Base-by-base conservation (phyloP, 2,113 vertebrate genomes). In the Notothenia coriiceps region DNA sequence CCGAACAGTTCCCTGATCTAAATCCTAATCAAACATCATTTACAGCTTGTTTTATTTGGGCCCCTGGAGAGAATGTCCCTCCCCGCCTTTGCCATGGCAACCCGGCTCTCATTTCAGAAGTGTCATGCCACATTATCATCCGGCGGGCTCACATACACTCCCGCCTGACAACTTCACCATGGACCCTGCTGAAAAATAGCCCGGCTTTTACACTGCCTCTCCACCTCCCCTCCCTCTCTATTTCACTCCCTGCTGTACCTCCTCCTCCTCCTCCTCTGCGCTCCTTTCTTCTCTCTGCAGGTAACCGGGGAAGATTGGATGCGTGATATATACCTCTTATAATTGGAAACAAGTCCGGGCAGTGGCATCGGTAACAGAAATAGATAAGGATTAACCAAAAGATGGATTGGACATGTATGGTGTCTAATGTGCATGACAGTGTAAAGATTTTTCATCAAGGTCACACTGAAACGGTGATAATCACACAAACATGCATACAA, bases 21-120 rank as follows among this genome's bases (percentile, higher is more conserved):
- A 98, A 97, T 98, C 97, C 97, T 97, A 98, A 99, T 98, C 97
- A 99, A 98, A 99, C 97, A 98, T 98, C 95, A 98, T 99, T 98
- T 98, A 97, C 97, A 97, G 96, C 97, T 95, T 98, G 97, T 99
- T 98, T 98, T 98, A 99, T 98, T 98, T 98, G 95, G 95, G 96
- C 94, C 97, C 96, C 96, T 92, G 94, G 97, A 98, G 97, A 97
- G 95, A 95, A 83, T 84, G 96, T 97, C 96, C 96, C 96, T 97
- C 94, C 96, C 94, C 91, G 93, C 96, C 95, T 93, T 98, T 95
- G 95, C 97, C 97, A 98, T 98, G 97, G 97, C 96, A 99, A 98
- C 97, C 94, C 90, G 95, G 93, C 96, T 97, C 97, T 98, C 97
- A 98, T 99, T 99, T 99, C 97, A 98, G 97, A 98, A 97, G 97